Percentiles rank a stretch among this genome's conserved stretches.
Evolutionary conservation across 2,888 invertebrate genomes (phyloP).

Genomic region (Leptopilina syphax): DNA sequence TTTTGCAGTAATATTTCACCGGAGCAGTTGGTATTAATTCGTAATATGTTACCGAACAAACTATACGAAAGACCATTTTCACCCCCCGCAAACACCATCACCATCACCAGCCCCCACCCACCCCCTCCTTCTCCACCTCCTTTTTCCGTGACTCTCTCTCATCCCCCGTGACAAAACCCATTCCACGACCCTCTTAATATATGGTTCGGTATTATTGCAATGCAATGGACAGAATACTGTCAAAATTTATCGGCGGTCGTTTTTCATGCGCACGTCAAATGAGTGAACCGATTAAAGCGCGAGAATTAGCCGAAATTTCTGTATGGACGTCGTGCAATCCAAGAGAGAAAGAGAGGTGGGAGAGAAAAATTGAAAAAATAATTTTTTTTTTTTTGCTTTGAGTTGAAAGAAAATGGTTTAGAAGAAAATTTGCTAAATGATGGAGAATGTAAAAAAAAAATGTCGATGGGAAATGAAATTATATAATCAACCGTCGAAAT

Average conservation of each 20-base stretch:
- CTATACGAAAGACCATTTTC: conserved; percentile 66
- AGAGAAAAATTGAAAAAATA: neutral
- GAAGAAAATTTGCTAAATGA: too few species aligned
- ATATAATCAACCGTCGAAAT: too few species aligned
- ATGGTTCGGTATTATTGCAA: conserved; percentile 77
- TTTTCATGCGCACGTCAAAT: conserved; percentile 76
- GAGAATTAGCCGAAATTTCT: conserved; percentile 73
- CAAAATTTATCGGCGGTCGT: conserved; percentile 77
- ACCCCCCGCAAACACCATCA: conserved; percentile 33
- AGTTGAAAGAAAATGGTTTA: too few species aligned
- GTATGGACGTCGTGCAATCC: too few species aligned
- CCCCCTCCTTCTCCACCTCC: conserved; percentile 36
- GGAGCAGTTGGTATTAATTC: conserved; percentile 77
- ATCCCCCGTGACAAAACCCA: conserved; percentile 60
- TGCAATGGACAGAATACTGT: conserved; percentile 77
- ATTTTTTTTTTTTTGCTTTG: too few species aligned
- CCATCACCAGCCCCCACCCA: neutral
- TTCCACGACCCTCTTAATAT: conserved; percentile 72
- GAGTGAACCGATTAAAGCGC: conserved; percentile 75
- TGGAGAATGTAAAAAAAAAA: too few species aligned
- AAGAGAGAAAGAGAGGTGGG: neutral
- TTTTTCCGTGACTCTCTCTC: conserved; percentile 58
- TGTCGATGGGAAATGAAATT: too few species aligned
- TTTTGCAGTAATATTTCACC: conserved; percentile 77
- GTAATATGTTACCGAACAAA: conserved; percentile 77